Conservation (phyloP, 2,797 vertebrate species). For the Astyanax mexicanus region DNA sequence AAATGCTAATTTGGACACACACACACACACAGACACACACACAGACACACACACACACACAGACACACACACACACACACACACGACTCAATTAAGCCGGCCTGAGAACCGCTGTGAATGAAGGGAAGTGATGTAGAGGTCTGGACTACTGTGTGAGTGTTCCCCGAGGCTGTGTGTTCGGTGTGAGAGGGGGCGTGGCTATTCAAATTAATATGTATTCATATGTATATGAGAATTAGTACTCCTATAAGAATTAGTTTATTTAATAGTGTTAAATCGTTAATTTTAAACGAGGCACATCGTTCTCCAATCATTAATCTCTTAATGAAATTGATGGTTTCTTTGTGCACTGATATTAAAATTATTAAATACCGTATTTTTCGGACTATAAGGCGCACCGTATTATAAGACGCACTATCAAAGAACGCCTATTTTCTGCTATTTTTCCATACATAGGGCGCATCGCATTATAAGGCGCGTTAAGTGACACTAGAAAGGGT, state of each 20-base stretch:
- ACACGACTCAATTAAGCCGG: conserved; percentile 28
- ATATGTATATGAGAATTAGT: not conserved
- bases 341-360: too few relatives aligned
- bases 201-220: too few relatives aligned
- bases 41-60: conserved; percentile 35
- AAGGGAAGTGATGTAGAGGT: conserved; percentile 33
- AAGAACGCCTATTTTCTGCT: too few relatives aligned
- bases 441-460: too few relatives aligned
- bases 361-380: too few relatives aligned
- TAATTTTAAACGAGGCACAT: not conserved
- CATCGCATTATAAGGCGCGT: too few relatives aligned
- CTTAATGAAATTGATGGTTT: too few relatives aligned
- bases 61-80: conserved; percentile 13
- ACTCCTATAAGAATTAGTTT: not conserved
- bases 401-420: too few relatives aligned
- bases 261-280: not conserved
- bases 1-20: conserved; percentile 49
- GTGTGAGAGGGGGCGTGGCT: not conserved
- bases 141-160: conserved; percentile 13
- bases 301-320: too few relatives aligned
- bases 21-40: conserved; percentile 31
- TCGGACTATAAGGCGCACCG: too few relatives aligned
- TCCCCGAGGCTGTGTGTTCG: conserved; percentile 5
- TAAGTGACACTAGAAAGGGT: too few relatives aligned
- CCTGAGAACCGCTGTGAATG: conserved; percentile 40